Evolutionary conservation across 2,113 vertebrate species (phyloP).

Genomic region (Papio anubis): DNA sequence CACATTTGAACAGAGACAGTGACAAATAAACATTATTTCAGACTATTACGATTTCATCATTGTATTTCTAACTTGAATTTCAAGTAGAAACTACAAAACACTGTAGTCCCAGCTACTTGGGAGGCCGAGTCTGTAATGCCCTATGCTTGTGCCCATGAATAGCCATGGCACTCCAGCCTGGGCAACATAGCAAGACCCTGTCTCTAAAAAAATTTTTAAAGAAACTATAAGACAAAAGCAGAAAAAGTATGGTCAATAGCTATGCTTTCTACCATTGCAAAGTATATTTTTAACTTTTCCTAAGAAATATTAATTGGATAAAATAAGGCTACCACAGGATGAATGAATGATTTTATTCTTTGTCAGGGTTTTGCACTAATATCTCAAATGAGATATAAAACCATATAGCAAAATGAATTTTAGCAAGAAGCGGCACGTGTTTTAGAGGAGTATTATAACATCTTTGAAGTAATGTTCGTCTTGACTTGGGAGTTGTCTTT

Average conservation of each 20-base stretch:
- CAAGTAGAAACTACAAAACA: neutral
- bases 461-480: neutral
- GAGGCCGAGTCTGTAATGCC: neutral
- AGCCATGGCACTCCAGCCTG: neutral
- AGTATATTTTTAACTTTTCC: neutral
- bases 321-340: neutral
- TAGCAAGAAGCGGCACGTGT: neutral
- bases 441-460: neutral
- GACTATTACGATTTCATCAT: neutral
- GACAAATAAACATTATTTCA: neutral
- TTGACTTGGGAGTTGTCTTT: neutral
- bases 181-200: neutral
- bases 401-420: neutral
- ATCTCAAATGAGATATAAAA: neutral
- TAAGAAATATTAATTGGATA: neutral
- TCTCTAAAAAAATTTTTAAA: neutral
- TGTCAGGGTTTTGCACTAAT: neutral
- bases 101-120: neutral
- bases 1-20: neutral
- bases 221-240: neutral
- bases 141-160: neutral
- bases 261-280: neutral
- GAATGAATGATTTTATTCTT: neutral
- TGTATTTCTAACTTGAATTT: neutral
- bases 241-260: neutral